Percentiles rank a stretch among this genome's conserved stretches.
Evolutionary conservation across 2,888 invertebrate species (phyloP).

Genomic region (Dolichopus griseipennis): DNA sequence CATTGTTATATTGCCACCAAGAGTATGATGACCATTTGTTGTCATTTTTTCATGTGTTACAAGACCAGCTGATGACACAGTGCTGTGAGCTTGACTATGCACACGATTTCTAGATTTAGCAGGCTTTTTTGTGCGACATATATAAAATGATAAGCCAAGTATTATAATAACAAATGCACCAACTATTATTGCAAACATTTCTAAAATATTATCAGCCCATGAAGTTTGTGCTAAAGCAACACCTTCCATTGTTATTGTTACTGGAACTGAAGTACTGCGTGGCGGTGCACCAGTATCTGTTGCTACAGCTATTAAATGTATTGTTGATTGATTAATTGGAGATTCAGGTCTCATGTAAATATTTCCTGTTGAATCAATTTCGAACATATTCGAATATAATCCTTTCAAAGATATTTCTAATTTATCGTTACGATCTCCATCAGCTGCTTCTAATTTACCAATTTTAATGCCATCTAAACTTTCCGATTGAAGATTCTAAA

Average conservation of each 20-base stretch:
- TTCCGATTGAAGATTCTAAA: conserved; percentile 27
- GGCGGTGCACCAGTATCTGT: conserved; percentile 80
- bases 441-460: conserved; percentile 73
- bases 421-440: conserved; percentile 71
- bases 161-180: conserved; percentile 67
- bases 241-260: conserved; percentile 54
- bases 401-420: conserved; percentile 65
- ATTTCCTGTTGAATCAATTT: conserved; percentile 45
- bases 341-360: conserved; percentile 52
- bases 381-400: conserved; percentile 50
- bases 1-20: conserved; percentile 34
- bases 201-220: conserved; percentile 45
- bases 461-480: conserved; percentile 42
- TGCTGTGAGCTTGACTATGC: conserved; percentile 39
- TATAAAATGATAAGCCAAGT: conserved; percentile 64
- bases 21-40: conserved; percentile 25
- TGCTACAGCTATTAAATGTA: conserved; percentile 73
- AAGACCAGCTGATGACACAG: conserved; percentile 40
- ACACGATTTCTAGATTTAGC: conserved; percentile 38
- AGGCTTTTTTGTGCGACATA: conserved; percentile 54
- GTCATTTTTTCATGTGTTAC: conserved; percentile 38
- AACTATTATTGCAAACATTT: conserved; percentile 61
- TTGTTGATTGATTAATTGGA: conserved; percentile 48
- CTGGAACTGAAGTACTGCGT: conserved; percentile 59
- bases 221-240: conserved; percentile 42